Evolutionary conservation across 2,113 vertebrate species (phyloP).

Genomic region (Solea senegalensis): DNA sequence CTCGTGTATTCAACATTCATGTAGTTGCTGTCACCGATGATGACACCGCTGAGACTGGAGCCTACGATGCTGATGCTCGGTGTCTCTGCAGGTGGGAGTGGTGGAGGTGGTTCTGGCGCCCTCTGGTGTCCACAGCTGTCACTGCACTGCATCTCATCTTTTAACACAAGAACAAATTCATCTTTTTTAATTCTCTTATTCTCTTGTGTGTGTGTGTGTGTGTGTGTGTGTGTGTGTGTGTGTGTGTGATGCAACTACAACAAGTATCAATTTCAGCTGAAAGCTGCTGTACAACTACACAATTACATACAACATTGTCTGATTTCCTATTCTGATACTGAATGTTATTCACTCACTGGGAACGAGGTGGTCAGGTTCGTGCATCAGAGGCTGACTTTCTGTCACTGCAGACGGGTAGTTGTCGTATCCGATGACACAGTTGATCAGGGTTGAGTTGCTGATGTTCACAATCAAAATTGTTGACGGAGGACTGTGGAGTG

Average conservation of each 20-base stretch:
- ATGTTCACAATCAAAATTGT: slow-evolving; percentile 76
- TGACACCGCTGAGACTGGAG: slow-evolving; percentile 71
- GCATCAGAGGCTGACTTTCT: slow-evolving; percentile 51
- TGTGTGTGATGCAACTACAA: background rate
- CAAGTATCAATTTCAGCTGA: background rate
- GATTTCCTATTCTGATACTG: background rate
- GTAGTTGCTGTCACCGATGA: slow-evolving; percentile 78
- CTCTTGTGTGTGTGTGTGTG: background rate
- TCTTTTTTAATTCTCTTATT: background rate
- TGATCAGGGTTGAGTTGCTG: slow-evolving; percentile 73
- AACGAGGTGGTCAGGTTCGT: background rate
- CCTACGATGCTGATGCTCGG: slow-evolving; percentile 56
- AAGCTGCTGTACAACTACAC: background rate
- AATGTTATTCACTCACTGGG: slow-evolving; percentile 47
- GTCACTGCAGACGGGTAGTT: slow-evolving; percentile 23
- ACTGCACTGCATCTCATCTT: slow-evolving; percentile 23
- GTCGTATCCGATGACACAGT: slow-evolving; percentile 75
- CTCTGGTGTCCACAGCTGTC: slow-evolving; percentile 33
- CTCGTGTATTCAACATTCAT: slow-evolving; percentile 56
- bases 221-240: too few species aligned
- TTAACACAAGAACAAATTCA: background rate
- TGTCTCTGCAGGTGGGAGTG: slow-evolving; percentile 4
- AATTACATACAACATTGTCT: background rate
- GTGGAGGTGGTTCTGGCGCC: slow-evolving; percentile 7
- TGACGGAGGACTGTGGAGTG: slow-evolving; percentile 22